Evolutionary conservation across 92 coral and sea anemone genomes (phyloP).

Genomic region (Pocillopora grandis): DNA sequence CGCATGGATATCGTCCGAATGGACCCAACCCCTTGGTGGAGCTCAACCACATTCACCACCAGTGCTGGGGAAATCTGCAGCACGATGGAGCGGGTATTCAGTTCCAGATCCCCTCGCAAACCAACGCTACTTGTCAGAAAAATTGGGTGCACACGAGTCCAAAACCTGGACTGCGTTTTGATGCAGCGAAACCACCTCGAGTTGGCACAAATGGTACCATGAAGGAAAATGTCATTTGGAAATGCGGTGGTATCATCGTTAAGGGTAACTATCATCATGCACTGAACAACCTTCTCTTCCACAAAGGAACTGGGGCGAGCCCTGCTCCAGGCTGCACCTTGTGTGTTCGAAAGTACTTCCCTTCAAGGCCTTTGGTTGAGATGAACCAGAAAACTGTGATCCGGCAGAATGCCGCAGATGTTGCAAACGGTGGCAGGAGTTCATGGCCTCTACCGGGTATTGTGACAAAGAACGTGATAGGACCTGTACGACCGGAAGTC

Average conservation of each 20-base stretch:
- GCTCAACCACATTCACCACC: conserved; percentile 76
- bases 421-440: conserved; percentile 61
- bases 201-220: conserved; percentile 59
- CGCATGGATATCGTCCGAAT: conserved; percentile 40
- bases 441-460: conserved; percentile 61
- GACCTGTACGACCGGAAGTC: conserved; percentile 55
- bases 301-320: conserved; percentile 45
- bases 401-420: conserved; percentile 62
- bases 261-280: conserved; percentile 67
- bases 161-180: conserved; percentile 64
- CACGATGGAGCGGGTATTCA: conserved; percentile 61
- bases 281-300: conserved; percentile 63
- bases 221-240: conserved; percentile 69
- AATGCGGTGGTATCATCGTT: conserved; percentile 64
- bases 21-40: conserved; percentile 14
- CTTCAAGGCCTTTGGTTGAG: conserved; percentile 36
- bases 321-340: conserved; percentile 56
- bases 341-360: conserved; percentile 65
- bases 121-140: conserved; percentile 43
- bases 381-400: conserved; percentile 58
- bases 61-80: conserved; percentile 84
- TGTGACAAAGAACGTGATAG: conserved; percentile 45
- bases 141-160: conserved; percentile 83
- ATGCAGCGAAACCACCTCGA: conserved; percentile 61
- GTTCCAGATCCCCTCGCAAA: conserved; percentile 56